Evolutionary conservation across 2,797 vertebrate genomes (phyloP).

Genomic region (Sebastes cheni): DNA sequence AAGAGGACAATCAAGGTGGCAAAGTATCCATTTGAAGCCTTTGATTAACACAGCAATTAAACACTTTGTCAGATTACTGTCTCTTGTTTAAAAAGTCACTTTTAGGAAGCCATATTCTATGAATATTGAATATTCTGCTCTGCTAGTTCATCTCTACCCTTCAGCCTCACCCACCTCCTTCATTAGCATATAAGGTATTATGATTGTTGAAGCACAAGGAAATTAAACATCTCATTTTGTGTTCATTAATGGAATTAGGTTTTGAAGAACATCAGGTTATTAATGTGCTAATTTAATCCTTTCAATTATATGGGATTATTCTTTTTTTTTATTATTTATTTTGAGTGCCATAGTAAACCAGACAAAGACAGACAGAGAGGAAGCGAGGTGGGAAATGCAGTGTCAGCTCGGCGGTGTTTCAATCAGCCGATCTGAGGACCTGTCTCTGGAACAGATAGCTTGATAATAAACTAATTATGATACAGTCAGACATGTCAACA

Average conservation of each 20-base stretch:
- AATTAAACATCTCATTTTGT: constrained; percentile 49
- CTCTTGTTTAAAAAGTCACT: background rate
- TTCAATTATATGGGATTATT: constrained; percentile 20
- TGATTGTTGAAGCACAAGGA: constrained; percentile 6
- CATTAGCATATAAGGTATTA: constrained; percentile 14
- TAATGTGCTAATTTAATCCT: constrained; percentile 55
- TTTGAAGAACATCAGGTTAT: constrained; percentile 48
- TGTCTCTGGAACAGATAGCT: constrained; percentile 42
- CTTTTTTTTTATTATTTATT: background rate
- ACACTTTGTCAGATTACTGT: background rate
- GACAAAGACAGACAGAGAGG: background rate
- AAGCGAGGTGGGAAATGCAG: constrained; percentile 50
- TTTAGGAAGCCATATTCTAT: background rate
- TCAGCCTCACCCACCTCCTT: background rate
- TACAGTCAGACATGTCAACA: constrained; percentile 44
- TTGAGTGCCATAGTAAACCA: background rate
- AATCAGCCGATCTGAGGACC: constrained; percentile 42
- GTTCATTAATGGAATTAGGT: constrained; percentile 53
- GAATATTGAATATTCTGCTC: constrained; percentile 7
- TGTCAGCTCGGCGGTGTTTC: constrained; percentile 43
- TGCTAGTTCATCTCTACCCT: background rate
- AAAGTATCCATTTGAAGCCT: background rate
- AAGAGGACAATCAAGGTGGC: background rate
- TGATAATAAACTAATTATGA: constrained; percentile 64
- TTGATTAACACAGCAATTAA: background rate